These are phyloP conservation scores for Acrobasis suavella DNA, from an alignment of 2,888 invertebrate genomes.

Conservation along the genomic window DNA sequence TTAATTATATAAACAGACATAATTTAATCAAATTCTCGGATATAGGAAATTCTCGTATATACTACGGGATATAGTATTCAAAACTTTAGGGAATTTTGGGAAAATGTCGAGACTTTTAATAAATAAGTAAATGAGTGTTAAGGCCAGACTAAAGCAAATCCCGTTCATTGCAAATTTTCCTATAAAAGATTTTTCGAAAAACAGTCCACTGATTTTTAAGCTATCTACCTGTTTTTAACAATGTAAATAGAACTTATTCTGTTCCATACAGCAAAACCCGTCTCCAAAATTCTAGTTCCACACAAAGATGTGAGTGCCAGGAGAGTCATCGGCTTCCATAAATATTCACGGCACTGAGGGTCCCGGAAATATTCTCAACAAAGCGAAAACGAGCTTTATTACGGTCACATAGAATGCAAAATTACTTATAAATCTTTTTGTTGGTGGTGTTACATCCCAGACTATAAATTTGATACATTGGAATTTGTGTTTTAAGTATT, in stretches of 20 bases:
- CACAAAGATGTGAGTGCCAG: constrained; percentile 10
- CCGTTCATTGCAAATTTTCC: no score
- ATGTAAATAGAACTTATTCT: not conserved
- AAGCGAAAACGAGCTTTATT: constrained; percentile 5
- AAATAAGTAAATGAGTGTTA: no score
- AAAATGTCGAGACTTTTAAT: no score
- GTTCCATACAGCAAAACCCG: not conserved
- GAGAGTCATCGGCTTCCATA: constrained; percentile 18
- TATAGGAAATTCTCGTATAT: no score
- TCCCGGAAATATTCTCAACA: not conserved
- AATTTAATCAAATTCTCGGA: no score
- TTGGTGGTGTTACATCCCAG: not conserved
- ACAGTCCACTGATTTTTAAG: not conserved
- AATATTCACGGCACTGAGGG: constrained; percentile 16
- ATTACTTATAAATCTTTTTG: not conserved
- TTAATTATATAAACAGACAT: no score
- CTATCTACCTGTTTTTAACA: not conserved
- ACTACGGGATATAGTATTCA: no score
- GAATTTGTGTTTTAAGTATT: not conserved
- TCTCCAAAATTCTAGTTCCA: constrained; percentile 14
- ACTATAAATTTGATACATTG: constrained; percentile 1
- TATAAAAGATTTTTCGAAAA: no score
- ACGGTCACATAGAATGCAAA: not conserved
- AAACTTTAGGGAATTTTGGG: no score
- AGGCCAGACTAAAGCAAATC: no score